These are phyloP conservation scores for Ophioninae sp. DNA, from an alignment of 2,888 invertebrate species.

Conservation along the genomic window DNA sequence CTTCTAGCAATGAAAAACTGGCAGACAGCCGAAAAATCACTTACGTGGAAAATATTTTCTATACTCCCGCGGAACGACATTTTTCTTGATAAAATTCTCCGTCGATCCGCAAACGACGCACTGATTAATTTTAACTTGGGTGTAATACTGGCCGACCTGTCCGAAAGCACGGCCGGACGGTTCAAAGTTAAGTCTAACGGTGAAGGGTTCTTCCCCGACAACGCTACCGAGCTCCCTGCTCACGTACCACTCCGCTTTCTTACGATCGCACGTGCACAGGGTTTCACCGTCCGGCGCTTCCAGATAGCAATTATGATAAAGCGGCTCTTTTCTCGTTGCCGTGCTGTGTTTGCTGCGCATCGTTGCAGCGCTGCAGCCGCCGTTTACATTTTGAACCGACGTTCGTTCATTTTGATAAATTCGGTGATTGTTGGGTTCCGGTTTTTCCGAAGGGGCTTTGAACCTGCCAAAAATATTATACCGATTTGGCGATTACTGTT, in stretches of 20 bases:
- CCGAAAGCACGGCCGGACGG: constrained; percentile 88
- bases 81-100: constrained; percentile 88
- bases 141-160: constrained; percentile 88
- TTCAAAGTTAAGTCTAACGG: constrained; percentile 89
- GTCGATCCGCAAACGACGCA: constrained; percentile 90
- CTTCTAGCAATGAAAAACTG: too few species aligned
- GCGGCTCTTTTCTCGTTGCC: constrained; percentile 84
- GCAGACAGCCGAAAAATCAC: constrained; percentile 41
- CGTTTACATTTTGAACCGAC: constrained; percentile 57
- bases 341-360: constrained; percentile 60
- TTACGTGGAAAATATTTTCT: constrained; percentile 88
- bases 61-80: constrained; percentile 92
- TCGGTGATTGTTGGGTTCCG: constrained; percentile 54
- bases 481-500: not conserved
- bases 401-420: constrained; percentile 61
- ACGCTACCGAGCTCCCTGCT: constrained; percentile 81
- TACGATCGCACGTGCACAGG: constrained; percentile 88
- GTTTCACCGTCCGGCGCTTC: constrained; percentile 90
- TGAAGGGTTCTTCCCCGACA: constrained; percentile 83
- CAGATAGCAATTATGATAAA: constrained; percentile 90
- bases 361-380: constrained; percentile 25
- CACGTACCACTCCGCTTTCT: constrained; percentile 89
- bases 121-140: constrained; percentile 86
- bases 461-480: constrained; percentile 67
- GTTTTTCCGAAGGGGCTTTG: constrained; percentile 67